Base-by-base conservation (phyloP, 1,140 invertebrate genomes). In the Philopotamus ludificatus region DNA sequence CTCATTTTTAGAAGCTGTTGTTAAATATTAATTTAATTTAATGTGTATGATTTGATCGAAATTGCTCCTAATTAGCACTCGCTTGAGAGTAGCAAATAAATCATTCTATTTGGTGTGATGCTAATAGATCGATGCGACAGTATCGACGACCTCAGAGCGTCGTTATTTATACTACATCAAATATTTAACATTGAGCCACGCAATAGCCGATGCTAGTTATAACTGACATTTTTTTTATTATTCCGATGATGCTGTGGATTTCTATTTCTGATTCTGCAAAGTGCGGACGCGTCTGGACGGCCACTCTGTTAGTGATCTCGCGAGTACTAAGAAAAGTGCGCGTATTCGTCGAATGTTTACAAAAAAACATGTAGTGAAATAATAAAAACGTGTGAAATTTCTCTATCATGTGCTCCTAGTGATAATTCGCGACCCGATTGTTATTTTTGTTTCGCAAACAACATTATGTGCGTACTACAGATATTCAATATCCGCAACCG, bases 231-330 rank as follows among this genome's bases (percentile, higher is more conserved):
- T 47, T 45, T n/a, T 60, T 45, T 47, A 44, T 60, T 60, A 8
- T 42, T 25, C 23, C n/a, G 42, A 57, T 57, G 42, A 47, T 26
- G 22, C 57, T 20, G 42, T 60, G 57, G 57, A 60, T 18, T 47
- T 60, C 57, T 60, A 60, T 60, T 60, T 60, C 39, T 23, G 57
- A 41, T 45, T 60, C 57, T 49, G 57, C 57, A 16, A 60, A 60
- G 57, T n/a, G 20, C 57, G 42, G 57, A 60, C 57, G 57, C 15
- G 57, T 60, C 42, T 41, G n/a, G n/a, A n/a, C n/a, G n/a, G n/a
- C n/a, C n/a, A n/a, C 28, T 34, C 4, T 34, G 28, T 34, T 12
- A 34, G 28, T 34, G 28, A n/a, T n/a, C n/a, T n/a, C n/a, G n/a
- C n/a, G n/a, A n/a, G n/a, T n/a, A n/a, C n/a, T n/a, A n/a, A n/a